Evolutionary conservation across 37 sponge, comb jelly and placozoan species (phyloP), one percentile per base, ranked within the genome.

Genomic region (Tethya wilhelma): DNA sequence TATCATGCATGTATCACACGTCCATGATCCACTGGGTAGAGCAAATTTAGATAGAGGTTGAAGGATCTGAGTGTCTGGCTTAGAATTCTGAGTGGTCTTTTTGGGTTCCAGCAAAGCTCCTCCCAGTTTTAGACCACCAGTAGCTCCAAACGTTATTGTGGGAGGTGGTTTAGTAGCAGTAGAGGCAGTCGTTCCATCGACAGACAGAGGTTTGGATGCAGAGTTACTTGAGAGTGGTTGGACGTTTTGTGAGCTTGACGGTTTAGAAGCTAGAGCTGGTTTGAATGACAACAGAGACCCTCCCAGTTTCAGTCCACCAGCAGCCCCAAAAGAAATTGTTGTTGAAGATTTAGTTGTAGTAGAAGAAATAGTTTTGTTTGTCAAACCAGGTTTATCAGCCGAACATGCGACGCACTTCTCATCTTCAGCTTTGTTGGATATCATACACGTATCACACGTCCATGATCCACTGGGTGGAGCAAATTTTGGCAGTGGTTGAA

Each of bases 401-500:
- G 37, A 36, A 70, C 91, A 91, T 1, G 86, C 85, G 2, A 83
- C 73, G 62, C 93, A 93, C 59, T 26, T 20, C 29, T 9, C 41
- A 20, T 32, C 65, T 23, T 40, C 65, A 9, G 59, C 34, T 34
- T 72, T 85, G 64, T 88, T 93, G 38, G 28, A 59, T 2, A 93
- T 43, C 76, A 93, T 67, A 72, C 93, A 93, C 53, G 39, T 64
- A 56, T 73, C 81, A 81, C 93, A 93, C 25, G 25, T 39, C 78
- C 78, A 78, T 9, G 67, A 64, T 0, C 38, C 85, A 32, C 56
- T 37, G 1, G 85, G 74, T 11, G 85, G 85, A 8, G 79, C 73
- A 74, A 79, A 79, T 73, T 81, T 71, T 28, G 78, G 9, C 63
- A 85, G 60, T 19, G 72, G 83, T 3, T 72, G 9, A 1, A 49